Conservation (phyloP, 2,888 invertebrate species). For the Atethmia centrago region DNA sequence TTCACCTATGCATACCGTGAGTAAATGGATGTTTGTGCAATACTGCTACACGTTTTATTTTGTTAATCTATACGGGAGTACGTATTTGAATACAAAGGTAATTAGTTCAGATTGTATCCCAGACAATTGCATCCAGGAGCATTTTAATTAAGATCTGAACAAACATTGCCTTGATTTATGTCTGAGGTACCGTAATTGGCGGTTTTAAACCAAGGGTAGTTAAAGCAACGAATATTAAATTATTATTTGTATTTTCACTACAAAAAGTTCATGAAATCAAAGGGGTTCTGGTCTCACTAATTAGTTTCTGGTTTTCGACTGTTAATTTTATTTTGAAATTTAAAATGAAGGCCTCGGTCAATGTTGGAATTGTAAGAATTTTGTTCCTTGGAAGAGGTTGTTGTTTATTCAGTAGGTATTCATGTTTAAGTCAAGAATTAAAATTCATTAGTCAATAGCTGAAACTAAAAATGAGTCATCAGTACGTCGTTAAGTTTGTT, state of each 20-base stretch:
- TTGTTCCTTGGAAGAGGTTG: slow-evolving; percentile 66
- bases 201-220: slow-evolving; percentile 66
- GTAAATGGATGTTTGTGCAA: slow-evolving; percentile 12
- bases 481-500: slow-evolving; percentile 62
- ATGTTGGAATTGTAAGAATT: slow-evolving; percentile 73
- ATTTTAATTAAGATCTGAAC: slow-evolving; percentile 73
- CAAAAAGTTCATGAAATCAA: slow-evolving; percentile 56
- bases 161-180: slow-evolving; percentile 73
- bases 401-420: slow-evolving; percentile 72
- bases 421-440: slow-evolving; percentile 70
- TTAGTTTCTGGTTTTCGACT: slow-evolving; percentile 67
- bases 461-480: slow-evolving; percentile 62
- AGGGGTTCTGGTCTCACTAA: slow-evolving; percentile 64
- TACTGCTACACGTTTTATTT: slow-evolving; percentile 26
- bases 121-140: slow-evolving; percentile 65
- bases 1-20: slow-evolving; percentile 23
- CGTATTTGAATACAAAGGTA: slow-evolving; percentile 57
- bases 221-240: slow-evolving; percentile 68
- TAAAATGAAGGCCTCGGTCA: slow-evolving; percentile 63
- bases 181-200: slow-evolving; percentile 69
- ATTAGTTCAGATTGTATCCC: slow-evolving; percentile 66
- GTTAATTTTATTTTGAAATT: slow-evolving; percentile 69
- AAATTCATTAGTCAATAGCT: slow-evolving; percentile 75
- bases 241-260: slow-evolving; percentile 63
- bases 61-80: slow-evolving; percentile 32